Percentiles rank a stretch among this genome's conserved stretches.
These are phyloP conservation scores for Drosophila formosana DNA, from an alignment of 2,888 invertebrate species.

Conservation along the genomic window DNA sequence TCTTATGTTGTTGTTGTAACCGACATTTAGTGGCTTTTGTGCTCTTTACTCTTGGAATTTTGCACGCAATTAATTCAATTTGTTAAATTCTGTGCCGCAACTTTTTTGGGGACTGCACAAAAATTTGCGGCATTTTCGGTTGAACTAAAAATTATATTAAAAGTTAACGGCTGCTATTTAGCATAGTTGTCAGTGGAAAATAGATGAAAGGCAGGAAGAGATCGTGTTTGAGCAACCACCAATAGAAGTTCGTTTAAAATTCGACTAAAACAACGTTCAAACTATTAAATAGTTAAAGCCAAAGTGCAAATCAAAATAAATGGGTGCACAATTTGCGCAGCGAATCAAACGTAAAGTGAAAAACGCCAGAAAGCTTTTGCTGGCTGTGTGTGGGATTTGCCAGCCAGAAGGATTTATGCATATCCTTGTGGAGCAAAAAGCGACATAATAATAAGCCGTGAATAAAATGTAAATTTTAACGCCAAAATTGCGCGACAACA, in stretches of 20 bases:
- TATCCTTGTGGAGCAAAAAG: slow-evolving; percentile 9
- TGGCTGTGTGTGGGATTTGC: slow-evolving; percentile 25
- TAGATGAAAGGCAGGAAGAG: not conserved
- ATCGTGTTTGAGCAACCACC: not conserved
- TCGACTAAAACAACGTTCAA: not conserved
- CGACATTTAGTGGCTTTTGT: slow-evolving; percentile 62
- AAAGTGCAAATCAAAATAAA: slow-evolving; percentile 15
- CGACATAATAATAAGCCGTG: slow-evolving; percentile 49
- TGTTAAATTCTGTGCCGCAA: slow-evolving; percentile 50
- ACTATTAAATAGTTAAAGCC: not conserved
- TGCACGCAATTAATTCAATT: slow-evolving; percentile 69
- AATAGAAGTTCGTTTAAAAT: slow-evolving; percentile 1
- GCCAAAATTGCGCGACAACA: slow-evolving; percentile 57
- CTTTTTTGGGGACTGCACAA: slow-evolving; percentile 20
- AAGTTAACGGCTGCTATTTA: slow-evolving; percentile 15
- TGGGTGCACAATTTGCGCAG: slow-evolving; percentile 15
- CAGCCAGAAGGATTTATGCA: slow-evolving; percentile 17
- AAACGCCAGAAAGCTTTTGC: slow-evolving; percentile 35
- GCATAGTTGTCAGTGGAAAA: slow-evolving; percentile 16
- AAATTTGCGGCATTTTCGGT: slow-evolving; percentile 29
- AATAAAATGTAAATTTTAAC: slow-evolving; percentile 63
- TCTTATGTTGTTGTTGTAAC: slow-evolving; percentile 35
- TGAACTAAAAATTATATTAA: slow-evolving; percentile 26
- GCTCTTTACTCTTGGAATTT: slow-evolving; percentile 50
- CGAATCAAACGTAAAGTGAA: slow-evolving; percentile 11